Evolutionary conservation across 2,888 invertebrate species (phyloP).

Genomic region (Strigamia crassipes): DNA sequence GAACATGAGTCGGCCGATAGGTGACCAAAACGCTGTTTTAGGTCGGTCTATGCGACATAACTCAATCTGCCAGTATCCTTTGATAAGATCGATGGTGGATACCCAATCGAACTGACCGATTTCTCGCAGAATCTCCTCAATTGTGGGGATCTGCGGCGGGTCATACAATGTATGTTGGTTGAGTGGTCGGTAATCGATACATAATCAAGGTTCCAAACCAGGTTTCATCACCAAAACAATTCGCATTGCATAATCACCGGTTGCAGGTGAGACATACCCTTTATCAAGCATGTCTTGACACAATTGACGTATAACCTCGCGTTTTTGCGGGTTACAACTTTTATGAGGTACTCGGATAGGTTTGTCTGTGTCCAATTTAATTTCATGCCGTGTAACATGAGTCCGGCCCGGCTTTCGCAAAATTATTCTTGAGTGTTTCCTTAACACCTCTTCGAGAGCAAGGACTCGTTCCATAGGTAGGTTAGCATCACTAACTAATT

Average conservation of each 20-base stretch:
- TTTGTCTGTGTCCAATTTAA: background rate
- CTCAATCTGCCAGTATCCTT: background rate
- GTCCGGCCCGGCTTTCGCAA: no score
- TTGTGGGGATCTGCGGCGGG: background rate
- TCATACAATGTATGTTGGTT: background rate
- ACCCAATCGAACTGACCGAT: background rate
- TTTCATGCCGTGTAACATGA: background rate
- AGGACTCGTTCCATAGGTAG: no score
- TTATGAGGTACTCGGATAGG: background rate
- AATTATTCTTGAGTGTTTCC: no score
- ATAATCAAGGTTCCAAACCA: background rate
- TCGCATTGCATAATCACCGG: background rate
- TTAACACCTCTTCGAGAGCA: no score
- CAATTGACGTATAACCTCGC: background rate
- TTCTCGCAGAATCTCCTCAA: background rate
- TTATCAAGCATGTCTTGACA: background rate
- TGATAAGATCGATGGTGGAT: background rate
- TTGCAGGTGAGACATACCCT: background rate
- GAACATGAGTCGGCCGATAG: background rate
- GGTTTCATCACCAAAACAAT: background rate
- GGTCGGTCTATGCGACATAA: background rate
- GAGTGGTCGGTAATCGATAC: background rate
- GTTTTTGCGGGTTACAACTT: background rate
- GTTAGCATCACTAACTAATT: no score
- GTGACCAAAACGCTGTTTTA: background rate